Evolutionary conservation across 2,888 invertebrate genomes (phyloP).

Genomic region (Limenitis camilla): DNA sequence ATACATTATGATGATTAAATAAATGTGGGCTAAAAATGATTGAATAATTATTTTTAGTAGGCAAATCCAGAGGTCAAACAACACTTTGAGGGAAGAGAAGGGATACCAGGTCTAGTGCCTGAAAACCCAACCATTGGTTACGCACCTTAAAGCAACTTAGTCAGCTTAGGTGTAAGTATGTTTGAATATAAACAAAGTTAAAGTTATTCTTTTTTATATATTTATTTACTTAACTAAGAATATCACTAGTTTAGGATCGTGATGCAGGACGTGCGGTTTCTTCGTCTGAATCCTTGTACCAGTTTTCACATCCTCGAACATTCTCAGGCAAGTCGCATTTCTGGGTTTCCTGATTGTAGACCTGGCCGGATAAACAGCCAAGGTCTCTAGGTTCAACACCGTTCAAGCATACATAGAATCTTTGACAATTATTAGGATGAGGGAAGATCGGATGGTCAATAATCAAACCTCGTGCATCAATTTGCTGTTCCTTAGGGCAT

Average conservation of each 20-base stretch:
- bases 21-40: too few species aligned
- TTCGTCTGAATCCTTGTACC: conserved; percentile 89
- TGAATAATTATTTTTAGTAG: too few species aligned
- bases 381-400: conserved; percentile 90
- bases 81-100: too few species aligned
- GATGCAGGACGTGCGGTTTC: conserved; percentile 63
- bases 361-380: conserved; percentile 89
- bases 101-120: too few species aligned
- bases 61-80: too few species aligned
- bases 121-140: too few species aligned
- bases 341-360: conserved; percentile 90
- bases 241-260: conserved; percentile 63
- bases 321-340: conserved; percentile 93
- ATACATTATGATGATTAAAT: too few species aligned
- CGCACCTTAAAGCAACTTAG: too few species aligned
- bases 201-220: too few species aligned
- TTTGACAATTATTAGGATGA: conserved; percentile 91
- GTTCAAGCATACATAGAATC: conserved; percentile 92
- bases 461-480: conserved; percentile 80
- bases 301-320: conserved; percentile 92
- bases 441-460: conserved; percentile 90
- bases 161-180: too few species aligned
- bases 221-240: too few species aligned
- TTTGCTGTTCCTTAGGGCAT: conserved; percentile 82
- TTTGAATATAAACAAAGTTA: too few species aligned